phyloP scores from a whole-genome alignment of 2,888 invertebrate species.

The Magallana nippona region DNA sequence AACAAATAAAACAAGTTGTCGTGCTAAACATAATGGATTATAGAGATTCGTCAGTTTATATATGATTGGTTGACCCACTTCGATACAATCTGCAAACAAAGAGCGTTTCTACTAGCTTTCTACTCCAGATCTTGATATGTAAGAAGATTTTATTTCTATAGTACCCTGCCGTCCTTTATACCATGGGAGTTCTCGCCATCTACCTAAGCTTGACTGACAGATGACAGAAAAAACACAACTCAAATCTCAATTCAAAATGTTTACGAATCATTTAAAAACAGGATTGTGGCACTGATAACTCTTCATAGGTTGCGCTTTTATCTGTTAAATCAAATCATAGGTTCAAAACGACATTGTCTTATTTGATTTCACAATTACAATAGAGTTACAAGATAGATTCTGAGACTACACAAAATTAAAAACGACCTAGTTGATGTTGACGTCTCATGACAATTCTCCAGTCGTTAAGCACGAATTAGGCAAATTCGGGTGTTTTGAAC shows the following conservation, averaged over 20 bases:
- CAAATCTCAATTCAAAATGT: neutral
- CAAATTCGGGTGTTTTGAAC: too few relatives aligned
- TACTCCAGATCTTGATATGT: constrained; percentile 21
- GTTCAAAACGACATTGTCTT: neutral
- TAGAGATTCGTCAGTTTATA: neutral
- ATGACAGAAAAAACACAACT: neutral
- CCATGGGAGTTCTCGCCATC: neutral
- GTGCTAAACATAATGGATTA: neutral
- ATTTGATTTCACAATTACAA: too few relatives aligned
- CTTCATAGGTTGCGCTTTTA: neutral
- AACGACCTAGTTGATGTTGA: too few relatives aligned
- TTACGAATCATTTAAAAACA: neutral
- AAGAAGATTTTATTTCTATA: neutral
- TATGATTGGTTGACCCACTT: constrained; percentile 15
- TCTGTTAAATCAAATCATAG: neutral
- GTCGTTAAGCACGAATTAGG: too few relatives aligned
- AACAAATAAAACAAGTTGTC: too few relatives aligned
- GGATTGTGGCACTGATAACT: neutral
- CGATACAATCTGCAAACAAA: constrained; percentile 7
- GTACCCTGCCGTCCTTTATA: neutral
- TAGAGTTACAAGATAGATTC: too few relatives aligned
- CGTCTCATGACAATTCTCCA: too few relatives aligned
- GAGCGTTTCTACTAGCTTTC: constrained; percentile 9
- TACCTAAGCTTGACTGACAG: constrained; percentile 4
- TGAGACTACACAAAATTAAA: too few relatives aligned